Evolutionary conservation across 2,797 vertebrate genomes (phyloP).

Genomic region (Glossophaga mutica): DNA sequence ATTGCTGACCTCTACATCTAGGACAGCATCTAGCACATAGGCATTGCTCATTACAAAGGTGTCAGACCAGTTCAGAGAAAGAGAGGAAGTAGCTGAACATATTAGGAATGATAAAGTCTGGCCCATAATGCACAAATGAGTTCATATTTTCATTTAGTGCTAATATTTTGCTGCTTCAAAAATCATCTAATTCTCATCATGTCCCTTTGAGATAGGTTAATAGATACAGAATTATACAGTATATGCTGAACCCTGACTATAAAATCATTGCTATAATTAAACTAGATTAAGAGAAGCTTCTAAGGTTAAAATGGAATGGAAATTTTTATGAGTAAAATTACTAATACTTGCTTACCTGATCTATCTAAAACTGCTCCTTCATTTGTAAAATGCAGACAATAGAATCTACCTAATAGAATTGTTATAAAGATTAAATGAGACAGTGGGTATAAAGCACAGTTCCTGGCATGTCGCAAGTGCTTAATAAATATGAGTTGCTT

Average conservation of each 20-base stretch:
- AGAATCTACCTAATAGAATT: slow-evolving; percentile 6
- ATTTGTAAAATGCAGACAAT: slow-evolving; percentile 32
- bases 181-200: slow-evolving; percentile 1
- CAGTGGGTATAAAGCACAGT: neutral
- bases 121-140: neutral
- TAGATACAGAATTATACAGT: slow-evolving; percentile 31
- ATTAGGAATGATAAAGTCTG: slow-evolving; percentile 26
- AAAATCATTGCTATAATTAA: slow-evolving; percentile 44
- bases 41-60: neutral
- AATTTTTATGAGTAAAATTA: slow-evolving; percentile 46
- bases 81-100: neutral
- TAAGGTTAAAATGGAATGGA: slow-evolving; percentile 26
- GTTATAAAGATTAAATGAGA: neutral
- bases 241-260: slow-evolving; percentile 18
- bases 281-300: slow-evolving; percentile 28
- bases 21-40: neutral
- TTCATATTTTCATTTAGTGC: slow-evolving; percentile 44
- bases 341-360: neutral
- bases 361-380: neutral
- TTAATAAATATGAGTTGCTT: neutral
- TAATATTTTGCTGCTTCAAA: slow-evolving; percentile 42
- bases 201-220: slow-evolving; percentile 29
- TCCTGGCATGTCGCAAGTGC: neutral
- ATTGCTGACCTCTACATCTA: neutral
- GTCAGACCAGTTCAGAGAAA: slow-evolving; percentile 32